These are phyloP conservation scores for Chionoecetes opilio DNA, from an alignment of 1,140 invertebrate species.

Conservation along the genomic window DNA sequence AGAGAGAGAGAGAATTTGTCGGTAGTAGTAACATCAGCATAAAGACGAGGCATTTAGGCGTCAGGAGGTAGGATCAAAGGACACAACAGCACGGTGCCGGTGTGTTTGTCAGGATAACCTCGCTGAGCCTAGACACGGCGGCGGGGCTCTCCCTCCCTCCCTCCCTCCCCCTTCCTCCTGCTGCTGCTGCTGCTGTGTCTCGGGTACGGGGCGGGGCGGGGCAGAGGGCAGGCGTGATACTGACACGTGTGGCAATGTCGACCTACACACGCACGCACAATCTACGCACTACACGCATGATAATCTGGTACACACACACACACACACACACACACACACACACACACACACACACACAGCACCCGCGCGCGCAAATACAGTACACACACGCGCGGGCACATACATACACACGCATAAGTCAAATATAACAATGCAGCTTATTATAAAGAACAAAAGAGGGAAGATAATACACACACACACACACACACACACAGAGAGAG, in stretches of 20 bases:
- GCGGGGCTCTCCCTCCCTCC: neutral
- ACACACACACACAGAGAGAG: no score
- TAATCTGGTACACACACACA: neutral
- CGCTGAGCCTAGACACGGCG: neutral
- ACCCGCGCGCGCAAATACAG: no score
- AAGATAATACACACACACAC: no score
- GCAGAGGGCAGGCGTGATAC: neutral
- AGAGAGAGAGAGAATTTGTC: neutral
- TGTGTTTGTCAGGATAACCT: slow-evolving; percentile 25
- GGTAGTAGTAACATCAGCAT: neutral
- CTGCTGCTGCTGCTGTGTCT: neutral
- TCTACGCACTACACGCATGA: no score
- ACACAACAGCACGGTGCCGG: neutral
- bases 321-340: slow-evolving; percentile 27
- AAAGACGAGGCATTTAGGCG: neutral
- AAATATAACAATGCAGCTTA: no score
- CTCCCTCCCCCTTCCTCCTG: neutral
- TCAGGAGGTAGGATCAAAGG: neutral
- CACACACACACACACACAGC: neutral
- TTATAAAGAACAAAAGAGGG: no score
- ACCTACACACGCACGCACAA: neutral
- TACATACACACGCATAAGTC: neutral
- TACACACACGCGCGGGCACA: neutral
- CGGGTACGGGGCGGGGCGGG: neutral
- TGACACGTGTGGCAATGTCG: neutral